Percentiles rank a stretch among this genome's conserved stretches.
phyloP scores from a whole-genome alignment of 1,140 invertebrate species.

The Drosophila tristis region DNA sequence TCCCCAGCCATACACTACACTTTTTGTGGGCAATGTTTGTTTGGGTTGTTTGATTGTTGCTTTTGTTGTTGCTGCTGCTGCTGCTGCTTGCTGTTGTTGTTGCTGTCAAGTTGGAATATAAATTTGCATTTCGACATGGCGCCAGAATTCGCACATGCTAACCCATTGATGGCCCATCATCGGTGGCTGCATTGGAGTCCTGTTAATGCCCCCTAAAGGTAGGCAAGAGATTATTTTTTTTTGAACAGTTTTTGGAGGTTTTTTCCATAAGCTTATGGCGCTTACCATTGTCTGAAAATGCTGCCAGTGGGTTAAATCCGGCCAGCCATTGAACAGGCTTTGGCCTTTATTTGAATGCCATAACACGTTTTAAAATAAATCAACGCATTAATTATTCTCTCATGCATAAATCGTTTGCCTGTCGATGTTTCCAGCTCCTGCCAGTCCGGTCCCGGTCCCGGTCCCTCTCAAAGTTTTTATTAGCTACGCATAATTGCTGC shows the following conservation, averaged over 20 bases:
- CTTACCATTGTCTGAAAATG: neutral
- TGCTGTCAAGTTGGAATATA: conserved; percentile 51
- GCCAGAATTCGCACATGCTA: conserved; percentile 54
- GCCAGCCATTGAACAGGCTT: conserved; percentile 13
- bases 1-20: conserved; percentile 10
- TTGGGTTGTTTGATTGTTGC: conserved; percentile 46
- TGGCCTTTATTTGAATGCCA: conserved; percentile 65
- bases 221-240: no score
- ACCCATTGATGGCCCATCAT: conserved; percentile 38
- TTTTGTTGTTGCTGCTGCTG: conserved; percentile 41
- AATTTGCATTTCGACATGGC: conserved; percentile 59
- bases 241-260: neutral
- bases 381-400: conserved; percentile 75
- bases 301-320: conserved; percentile 48
- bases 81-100: conserved; percentile 34
- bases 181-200: no score
- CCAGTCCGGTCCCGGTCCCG: neutral
- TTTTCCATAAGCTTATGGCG: no score
- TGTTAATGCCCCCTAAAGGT: no score
- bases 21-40: conserved; percentile 60
- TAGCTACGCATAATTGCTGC: conserved; percentile 80
- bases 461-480: conserved; percentile 57
- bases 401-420: conserved; percentile 71
- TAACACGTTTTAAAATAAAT: conserved; percentile 78
- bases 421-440: conserved; percentile 50